Evolutionary conservation across 2,888 invertebrate species (phyloP), one percentile per base, ranked within the genome.

Genomic region (Xanthia icteritia): DNA sequence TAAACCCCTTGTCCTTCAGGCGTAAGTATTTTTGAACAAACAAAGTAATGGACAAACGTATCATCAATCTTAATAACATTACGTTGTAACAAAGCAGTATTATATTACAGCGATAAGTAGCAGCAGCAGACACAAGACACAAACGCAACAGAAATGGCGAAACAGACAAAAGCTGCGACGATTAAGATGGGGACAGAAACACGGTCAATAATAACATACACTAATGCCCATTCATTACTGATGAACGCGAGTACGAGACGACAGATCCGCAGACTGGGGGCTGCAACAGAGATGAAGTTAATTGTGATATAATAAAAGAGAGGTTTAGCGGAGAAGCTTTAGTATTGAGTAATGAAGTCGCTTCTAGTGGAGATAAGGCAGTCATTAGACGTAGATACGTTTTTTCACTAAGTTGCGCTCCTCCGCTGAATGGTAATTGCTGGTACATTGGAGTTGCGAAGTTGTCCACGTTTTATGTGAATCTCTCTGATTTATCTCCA

Each of bases 181-280:
- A 85, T 84, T 86, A 88, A 83, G 84, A 84, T 81, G 87, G 86
- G 71, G 84, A 84, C 89, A 89, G 89, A 88, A 90, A 89, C 88
- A 86, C 86, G 87, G 83, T 87, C 91, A 90, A 91, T 91, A 91
- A 90, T 88, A 87, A 90, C 89, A 90, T 88, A 90, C 89, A 90
- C 88, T 91, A 91, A 91, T 88, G 86, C 90, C 86, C 89, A 90
- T 92, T 92, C 89, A 91, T 92, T 91, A 89, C 86, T 86, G 89
- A 89, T 87, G 89, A 88, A 86, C 71, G 83, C 23, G n/a, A 42
- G 80, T 88, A 77, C 51, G 87, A 81, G 88, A 90, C 61, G 64
- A 63, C 36, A 31, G 51, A 27, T 42, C 6, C 20, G 11, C 9
- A 13, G 6, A 15, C 27, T 8, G 39, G 4, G 15, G 58, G 60